phyloP scores from a whole-genome alignment of 2,888 invertebrate genomes.

The Bruchidius siliquastri region DNA sequence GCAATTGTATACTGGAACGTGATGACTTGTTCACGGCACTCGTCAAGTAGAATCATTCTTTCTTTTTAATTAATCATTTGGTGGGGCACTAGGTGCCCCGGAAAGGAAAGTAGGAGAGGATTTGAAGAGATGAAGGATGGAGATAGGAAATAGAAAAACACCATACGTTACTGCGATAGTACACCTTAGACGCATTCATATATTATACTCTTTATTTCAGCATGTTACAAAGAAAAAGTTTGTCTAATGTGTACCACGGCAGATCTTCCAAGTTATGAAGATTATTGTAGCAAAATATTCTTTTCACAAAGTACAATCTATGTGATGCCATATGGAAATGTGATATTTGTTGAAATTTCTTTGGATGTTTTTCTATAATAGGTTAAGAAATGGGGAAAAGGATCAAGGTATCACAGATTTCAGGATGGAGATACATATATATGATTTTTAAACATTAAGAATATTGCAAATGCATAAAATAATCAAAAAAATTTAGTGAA shows the following conservation, averaged over 20 bases:
- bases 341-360: background rate
- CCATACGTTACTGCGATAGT: background rate
- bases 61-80: conserved; percentile 1
- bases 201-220: background rate
- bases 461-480: conserved; percentile 26
- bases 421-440: conserved; percentile 32
- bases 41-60: background rate
- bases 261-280: background rate
- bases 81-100: conserved; percentile 1
- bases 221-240: background rate
- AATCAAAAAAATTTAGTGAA: conserved; percentile 27
- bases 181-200: background rate
- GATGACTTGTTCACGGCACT: background rate
- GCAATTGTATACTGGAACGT: background rate
- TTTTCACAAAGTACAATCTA: background rate
- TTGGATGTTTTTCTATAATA: background rate
- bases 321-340: background rate
- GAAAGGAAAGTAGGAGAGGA: background rate
- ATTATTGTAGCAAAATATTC: background rate
- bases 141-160: background rate
- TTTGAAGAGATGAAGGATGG: background rate
- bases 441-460: conserved; percentile 10
- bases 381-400: conserved; percentile 7
- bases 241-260: background rate
- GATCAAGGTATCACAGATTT: conserved; percentile 36